Base-by-base conservation (phyloP, 2,888 invertebrate genomes). In the Caenorhabditis auriculariae region DNA sequence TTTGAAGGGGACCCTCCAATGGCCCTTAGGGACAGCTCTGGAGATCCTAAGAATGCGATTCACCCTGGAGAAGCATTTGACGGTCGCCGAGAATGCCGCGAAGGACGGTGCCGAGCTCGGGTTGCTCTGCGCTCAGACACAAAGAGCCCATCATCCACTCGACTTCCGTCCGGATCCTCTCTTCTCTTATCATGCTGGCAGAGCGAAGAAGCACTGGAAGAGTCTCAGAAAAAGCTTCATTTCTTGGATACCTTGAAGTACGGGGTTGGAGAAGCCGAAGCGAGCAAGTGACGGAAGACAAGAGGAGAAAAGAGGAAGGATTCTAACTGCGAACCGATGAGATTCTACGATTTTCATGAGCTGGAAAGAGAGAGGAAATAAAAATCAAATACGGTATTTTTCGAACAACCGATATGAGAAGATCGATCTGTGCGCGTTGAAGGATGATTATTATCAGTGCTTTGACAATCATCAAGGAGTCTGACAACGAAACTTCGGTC, bases 361-460 rank as follows among this genome's bases (percentile, higher is more conserved):
- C 59, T 55, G 54, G 32, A 55, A 24, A 28, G 17, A 19, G 1
- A 23, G 9, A 21, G 50, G 17, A n/a, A 9, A n/a, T n/a, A 9
- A 27, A 27, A 15, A 27, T 28, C 17, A 12, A 29, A 15, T 21
- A 27, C n/a, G 12, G 0, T n/a, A n/a, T n/a, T n/a, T n/a, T n/a
- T n/a, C 15, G 32, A n/a, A 28, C 24, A 45, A 49, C 69, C 29
- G 55, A 52, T 2, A 50, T 19, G n/a, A 70, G 54, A 27, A 77
- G 52, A 19, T 73, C 69, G 23, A 69, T 68, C 44, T 78, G 76
- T 0, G 75, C 78, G 43, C 72, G 55, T 47, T 77, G 77, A 7
- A 78, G 56, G 19, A 77, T 66, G 24, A 78, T 58, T 12, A 76
- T 60, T 5, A 72, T 63, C 6, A 78, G 56, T 2, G 78, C 75